Evolutionary conservation across 2,888 invertebrate genomes (phyloP).

Genomic region (Drosophila colorata): DNA sequence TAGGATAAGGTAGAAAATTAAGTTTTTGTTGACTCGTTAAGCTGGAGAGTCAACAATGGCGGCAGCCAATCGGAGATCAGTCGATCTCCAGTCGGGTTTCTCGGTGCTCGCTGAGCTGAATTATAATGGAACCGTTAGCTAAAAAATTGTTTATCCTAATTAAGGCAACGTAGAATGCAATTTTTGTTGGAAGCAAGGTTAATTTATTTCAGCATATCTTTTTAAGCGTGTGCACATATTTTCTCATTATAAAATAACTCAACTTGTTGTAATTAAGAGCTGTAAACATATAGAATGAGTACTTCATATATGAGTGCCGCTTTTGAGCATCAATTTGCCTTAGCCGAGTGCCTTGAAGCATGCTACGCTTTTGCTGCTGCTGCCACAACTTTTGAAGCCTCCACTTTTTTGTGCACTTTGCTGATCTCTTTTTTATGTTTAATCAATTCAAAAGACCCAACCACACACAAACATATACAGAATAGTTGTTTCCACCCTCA

Average conservation of each 20-base stretch:
- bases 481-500: constrained; percentile 29
- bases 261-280: constrained; percentile 14
- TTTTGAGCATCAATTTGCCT: constrained; percentile 10
- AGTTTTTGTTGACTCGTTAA: no score
- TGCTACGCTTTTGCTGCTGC: constrained; percentile 36
- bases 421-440: constrained; percentile 65
- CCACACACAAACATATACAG: constrained; percentile 5
- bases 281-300: background rate
- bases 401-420: constrained; percentile 49
- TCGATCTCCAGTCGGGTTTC: background rate
- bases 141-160: background rate
- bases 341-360: constrained; percentile 18
- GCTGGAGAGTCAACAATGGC: background rate
- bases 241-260: constrained; percentile 8
- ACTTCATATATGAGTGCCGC: constrained; percentile 2
- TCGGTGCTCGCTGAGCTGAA: background rate
- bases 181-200: background rate
- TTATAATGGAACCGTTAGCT: background rate
- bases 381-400: constrained; percentile 34
- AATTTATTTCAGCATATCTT: constrained; percentile 2
- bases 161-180: background rate
- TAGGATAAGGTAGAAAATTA: background rate
- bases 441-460: constrained; percentile 54
- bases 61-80: no score
- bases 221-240: background rate